Percentiles rank a stretch among this genome's conserved stretches.
Conservation (phyloP, 1,140 invertebrate genomes). For the Ooceraea biroi region DNA sequence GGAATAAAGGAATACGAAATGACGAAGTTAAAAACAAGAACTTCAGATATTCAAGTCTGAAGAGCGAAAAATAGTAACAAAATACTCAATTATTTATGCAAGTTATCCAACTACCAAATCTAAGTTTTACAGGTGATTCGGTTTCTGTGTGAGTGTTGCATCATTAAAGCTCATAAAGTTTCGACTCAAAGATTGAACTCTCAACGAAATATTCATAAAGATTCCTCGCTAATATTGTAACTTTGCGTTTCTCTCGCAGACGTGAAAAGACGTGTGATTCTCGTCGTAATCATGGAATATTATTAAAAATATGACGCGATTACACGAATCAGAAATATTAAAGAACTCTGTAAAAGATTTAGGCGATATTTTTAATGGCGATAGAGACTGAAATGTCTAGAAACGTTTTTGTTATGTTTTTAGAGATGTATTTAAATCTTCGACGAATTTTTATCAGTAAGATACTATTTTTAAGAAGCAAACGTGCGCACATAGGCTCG, state of each 20-base stretch:
- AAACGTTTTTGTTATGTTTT: constrained; percentile 12
- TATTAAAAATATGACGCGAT: constrained; percentile 15
- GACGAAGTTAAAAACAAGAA: background rate
- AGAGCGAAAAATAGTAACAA: background rate
- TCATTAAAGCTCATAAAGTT: constrained; percentile 9
- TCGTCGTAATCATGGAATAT: background rate
- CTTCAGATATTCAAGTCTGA: background rate
- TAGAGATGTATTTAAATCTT: constrained; percentile 31
- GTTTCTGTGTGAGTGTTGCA: background rate
- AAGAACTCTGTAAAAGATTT: background rate
- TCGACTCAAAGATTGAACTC: background rate
- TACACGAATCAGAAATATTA: background rate
- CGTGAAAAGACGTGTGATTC: background rate
- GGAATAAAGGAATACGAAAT: background rate
- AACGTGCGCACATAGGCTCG: background rate
- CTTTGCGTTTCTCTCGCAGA: background rate
- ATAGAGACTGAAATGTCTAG: constrained; percentile 48
- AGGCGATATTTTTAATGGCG: constrained; percentile 41
- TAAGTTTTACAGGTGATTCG: background rate
- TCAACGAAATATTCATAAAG: background rate
- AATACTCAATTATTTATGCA: background rate
- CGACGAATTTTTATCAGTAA: background rate
- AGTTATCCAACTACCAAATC: background rate
- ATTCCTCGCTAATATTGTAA: constrained; percentile 3
- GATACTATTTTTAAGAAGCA: constrained; percentile 17